These are phyloP conservation scores for Bergia puertoricense DNA, from an alignment of 92 coral and sea anemone genomes.

Conservation along the genomic window DNA sequence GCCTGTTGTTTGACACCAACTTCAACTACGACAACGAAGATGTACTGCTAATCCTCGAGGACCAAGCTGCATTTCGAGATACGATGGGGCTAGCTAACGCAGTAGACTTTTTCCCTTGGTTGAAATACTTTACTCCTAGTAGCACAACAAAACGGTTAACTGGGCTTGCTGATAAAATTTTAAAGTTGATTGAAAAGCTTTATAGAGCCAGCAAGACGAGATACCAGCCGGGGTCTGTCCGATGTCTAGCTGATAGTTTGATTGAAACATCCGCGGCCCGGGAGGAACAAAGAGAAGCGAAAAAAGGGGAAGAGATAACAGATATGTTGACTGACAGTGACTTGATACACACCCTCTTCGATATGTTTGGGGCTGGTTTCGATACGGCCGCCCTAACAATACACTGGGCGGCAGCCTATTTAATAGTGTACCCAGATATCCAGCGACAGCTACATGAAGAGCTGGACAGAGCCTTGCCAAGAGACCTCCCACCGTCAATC, in stretches of 20 bases:
- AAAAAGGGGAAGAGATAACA: not conserved
- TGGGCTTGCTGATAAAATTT: not conserved
- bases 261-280: not conserved
- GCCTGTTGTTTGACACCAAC: constrained; percentile 3
- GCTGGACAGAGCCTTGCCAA: constrained; percentile 61
- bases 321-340: constrained; percentile 16
- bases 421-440: constrained; percentile 59
- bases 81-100: constrained; percentile 6
- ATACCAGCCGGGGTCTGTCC: not conserved
- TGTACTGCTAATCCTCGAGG: not conserved
- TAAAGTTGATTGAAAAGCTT: constrained; percentile 3
- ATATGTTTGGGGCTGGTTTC: constrained; percentile 77
- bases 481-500: constrained; percentile 58
- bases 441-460: constrained; percentile 71
- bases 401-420: constrained; percentile 72
- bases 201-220: not conserved
- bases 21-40: constrained; percentile 17
- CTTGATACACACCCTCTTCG: constrained; percentile 49
- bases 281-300: not conserved
- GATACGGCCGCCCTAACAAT: constrained; percentile 65
- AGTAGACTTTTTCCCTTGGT: constrained; percentile 24
- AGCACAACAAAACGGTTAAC: not conserved
- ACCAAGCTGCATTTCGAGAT: not conserved
- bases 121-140: constrained; percentile 21
- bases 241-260: constrained; percentile 23